phyloP scores from a whole-genome alignment of 2,888 invertebrate genomes.

The Noctua janthe region DNA sequence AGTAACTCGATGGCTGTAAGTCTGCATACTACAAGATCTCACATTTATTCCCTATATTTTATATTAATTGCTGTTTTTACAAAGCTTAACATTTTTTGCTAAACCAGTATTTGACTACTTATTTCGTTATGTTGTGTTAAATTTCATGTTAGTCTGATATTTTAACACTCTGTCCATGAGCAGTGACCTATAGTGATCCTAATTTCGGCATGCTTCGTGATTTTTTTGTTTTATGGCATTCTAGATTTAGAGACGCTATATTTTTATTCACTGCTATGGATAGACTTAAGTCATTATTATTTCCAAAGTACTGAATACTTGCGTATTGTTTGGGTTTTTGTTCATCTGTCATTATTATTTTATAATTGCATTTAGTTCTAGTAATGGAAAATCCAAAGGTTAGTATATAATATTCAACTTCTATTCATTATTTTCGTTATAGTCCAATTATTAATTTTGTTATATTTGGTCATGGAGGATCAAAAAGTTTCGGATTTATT shows the following conservation, averaged over 20 bases:
- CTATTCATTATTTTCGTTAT: constrained; percentile 75
- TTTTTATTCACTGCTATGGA: constrained; percentile 85
- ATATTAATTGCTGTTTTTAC: constrained; percentile 90
- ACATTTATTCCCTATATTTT: constrained; percentile 90
- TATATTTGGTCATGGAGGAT: constrained; percentile 79
- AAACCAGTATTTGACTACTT: constrained; percentile 90
- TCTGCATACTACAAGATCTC: constrained; percentile 91
- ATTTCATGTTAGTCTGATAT: constrained; percentile 88
- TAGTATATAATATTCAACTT: constrained; percentile 85
- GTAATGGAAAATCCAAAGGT: constrained; percentile 90
- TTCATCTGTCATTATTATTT: constrained; percentile 83
- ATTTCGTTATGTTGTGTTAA: constrained; percentile 88
- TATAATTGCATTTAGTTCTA: constrained; percentile 90
- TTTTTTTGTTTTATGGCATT: constrained; percentile 81
- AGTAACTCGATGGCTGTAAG: constrained; percentile 89
- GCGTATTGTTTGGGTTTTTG: constrained; percentile 83
- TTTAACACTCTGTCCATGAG: constrained; percentile 81
- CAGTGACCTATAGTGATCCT: constrained; percentile 82
- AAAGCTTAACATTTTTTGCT: constrained; percentile 90
- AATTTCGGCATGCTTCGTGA: constrained; percentile 78
- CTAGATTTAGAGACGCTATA: constrained; percentile 76
- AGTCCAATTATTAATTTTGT: constrained; percentile 78
- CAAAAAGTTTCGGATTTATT: constrained; percentile 71
- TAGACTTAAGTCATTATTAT: constrained; percentile 86
- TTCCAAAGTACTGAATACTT: constrained; percentile 88